phyloP scores from a whole-genome alignment of 2,797 vertebrate species.

The Yasuhikotakia modesta region DNA sequence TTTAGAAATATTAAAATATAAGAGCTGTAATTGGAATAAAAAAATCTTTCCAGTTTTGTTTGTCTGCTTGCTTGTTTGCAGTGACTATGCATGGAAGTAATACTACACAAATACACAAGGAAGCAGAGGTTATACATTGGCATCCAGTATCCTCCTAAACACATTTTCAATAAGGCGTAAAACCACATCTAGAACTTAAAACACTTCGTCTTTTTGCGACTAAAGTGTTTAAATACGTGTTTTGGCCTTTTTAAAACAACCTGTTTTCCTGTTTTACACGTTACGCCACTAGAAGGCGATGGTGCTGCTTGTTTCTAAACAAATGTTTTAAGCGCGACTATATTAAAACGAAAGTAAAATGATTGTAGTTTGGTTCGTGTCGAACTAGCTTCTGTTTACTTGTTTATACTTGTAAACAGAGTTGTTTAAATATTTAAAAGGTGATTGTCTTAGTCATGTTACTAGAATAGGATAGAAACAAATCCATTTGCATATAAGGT shows the following conservation, averaged over 20 bases:
- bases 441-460: neutral
- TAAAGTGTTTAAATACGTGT: too few relatives aligned
- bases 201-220: too few relatives aligned
- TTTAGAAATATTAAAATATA: too few relatives aligned
- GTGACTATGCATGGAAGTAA: neutral
- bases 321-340: neutral
- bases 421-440: neutral
- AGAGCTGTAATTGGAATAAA: too few relatives aligned
- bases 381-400: neutral
- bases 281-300: slow-evolving; percentile 9
- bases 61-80: too few relatives aligned
- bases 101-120: neutral
- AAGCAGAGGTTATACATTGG: too few relatives aligned
- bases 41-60: too few relatives aligned
- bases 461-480: neutral
- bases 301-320: neutral
- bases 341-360: neutral
- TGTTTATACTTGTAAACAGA: neutral
- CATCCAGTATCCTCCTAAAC: too few relatives aligned
- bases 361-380: neutral
- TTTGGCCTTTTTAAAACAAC: neutral
- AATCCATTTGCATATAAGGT: neutral
- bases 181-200: too few relatives aligned
- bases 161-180: too few relatives aligned
- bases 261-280: neutral